Conservation (phyloP, 1,140 invertebrate genomes). For the Solenopsis fugax region DNA sequence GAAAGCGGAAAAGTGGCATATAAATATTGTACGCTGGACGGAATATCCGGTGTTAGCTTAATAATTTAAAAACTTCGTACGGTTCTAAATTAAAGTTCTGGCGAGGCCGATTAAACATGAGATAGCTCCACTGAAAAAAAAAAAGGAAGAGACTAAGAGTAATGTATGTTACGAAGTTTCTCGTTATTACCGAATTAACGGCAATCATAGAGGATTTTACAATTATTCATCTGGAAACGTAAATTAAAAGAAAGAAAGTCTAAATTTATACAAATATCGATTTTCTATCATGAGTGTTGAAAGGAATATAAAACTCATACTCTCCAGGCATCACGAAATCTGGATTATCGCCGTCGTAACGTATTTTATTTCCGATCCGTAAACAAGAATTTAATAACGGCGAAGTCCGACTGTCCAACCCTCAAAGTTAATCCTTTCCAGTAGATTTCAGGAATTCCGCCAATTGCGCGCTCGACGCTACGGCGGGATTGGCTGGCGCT, state of each 20-base stretch:
- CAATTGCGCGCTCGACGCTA: conserved; percentile 41
- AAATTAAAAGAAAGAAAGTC: not conserved
- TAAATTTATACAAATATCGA: not conserved
- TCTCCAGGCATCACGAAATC: not conserved
- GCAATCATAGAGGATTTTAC: not conserved
- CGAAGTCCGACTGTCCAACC: conserved; percentile 18
- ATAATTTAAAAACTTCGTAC: conserved; percentile 60
- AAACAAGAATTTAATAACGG: conserved; percentile 64
- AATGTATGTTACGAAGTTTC: conserved; percentile 21
- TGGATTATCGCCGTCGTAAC: not conserved
- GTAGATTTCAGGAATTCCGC: conserved; percentile 59
- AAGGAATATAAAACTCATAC: not conserved
- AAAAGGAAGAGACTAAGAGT: not conserved
- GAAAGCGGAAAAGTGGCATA: conserved; percentile 46
- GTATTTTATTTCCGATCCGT: conserved; percentile 38
- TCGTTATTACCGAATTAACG: conserved; percentile 11
- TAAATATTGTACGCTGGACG: conserved; percentile 40
- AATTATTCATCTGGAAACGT: not conserved
- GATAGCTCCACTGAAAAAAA: not conserved
- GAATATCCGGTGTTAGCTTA: conserved; percentile 45
- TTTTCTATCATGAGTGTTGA: not conserved
- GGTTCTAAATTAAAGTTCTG: conserved; percentile 54
- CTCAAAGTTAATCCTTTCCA: conserved; percentile 53
- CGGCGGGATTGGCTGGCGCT: not conserved
- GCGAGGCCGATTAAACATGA: conserved; percentile 36